A percentile compares a stretch with the other conserved stretches of the same genome.
Conservation (phyloP, 2,888 invertebrate species). For the Norana najaformis region DNA sequence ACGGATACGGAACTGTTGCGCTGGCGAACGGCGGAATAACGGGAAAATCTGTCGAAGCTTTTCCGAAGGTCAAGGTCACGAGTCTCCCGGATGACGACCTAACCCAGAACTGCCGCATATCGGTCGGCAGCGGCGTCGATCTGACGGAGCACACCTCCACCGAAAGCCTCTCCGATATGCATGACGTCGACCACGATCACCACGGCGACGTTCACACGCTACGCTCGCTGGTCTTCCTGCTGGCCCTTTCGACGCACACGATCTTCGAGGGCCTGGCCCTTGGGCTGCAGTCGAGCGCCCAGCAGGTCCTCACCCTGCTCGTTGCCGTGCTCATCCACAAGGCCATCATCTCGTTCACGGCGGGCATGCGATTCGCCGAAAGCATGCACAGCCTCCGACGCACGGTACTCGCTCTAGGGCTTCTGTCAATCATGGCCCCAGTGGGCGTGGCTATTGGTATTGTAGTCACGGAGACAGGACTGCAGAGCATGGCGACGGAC, state of each 20-base stretch:
- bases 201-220: conserved; percentile 27
- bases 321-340: conserved; percentile 66
- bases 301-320: conserved; percentile 56
- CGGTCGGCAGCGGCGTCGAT: background rate
- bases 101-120: background rate
- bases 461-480: background rate
- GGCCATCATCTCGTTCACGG: conserved; percentile 64
- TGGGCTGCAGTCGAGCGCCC: conserved; percentile 52
- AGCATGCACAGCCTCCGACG: conserved; percentile 14
- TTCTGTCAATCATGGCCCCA: conserved; percentile 36
- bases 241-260: conserved; percentile 60
- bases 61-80: background rate
- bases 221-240: conserved; percentile 50
- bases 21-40: background rate
- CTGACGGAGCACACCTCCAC: background rate
- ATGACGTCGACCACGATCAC: conserved; percentile 26
- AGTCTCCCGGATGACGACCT: background rate
- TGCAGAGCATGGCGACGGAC: background rate
- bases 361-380: conserved; percentile 62
- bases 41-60: background rate
- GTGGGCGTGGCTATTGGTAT: conserved; percentile 37
- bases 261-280: conserved; percentile 67
- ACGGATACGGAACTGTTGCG: conserved; percentile 16
- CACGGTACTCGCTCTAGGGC: conserved; percentile 56
- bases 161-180: background rate